A percentile compares a stretch with the other conserved stretches of the same genome.
These are phyloP conservation scores for Ectropis grisescens DNA, from an alignment of 1,140 invertebrate species.

Conservation along the genomic window DNA sequence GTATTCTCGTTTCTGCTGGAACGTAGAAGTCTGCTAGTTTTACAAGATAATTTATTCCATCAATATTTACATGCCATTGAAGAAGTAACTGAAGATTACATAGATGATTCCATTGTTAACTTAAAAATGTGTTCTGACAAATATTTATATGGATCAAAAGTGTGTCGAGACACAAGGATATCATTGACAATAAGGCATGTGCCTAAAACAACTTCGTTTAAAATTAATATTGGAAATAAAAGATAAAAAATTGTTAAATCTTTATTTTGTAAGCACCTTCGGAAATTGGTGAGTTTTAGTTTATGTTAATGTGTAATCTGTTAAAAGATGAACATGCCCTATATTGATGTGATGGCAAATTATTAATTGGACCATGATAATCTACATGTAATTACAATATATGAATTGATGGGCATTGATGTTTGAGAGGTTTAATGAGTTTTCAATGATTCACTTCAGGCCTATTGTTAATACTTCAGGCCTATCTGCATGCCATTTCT, in stretches of 20 bases:
- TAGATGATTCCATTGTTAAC: constrained; percentile 80
- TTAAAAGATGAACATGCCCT: too few species aligned
- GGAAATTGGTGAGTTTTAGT: too few species aligned
- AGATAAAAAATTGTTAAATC: constrained; percentile 48
- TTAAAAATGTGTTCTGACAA: constrained; percentile 71
- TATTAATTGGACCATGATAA: too few species aligned
- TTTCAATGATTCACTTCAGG: too few species aligned
- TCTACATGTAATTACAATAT: too few species aligned
- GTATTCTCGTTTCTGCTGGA: constrained; percentile 84
- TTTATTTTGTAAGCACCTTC: too few species aligned
- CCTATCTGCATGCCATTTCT: too few species aligned
- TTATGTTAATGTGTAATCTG: too few species aligned
- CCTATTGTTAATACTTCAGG: too few species aligned
- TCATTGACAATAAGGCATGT: constrained; percentile 96
- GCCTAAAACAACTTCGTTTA: constrained; percentile 78
- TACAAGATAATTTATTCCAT: constrained; percentile 87
- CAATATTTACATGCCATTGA: constrained; percentile 92
- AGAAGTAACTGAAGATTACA: constrained; percentile 78
- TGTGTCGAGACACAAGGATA: constrained; percentile 81
- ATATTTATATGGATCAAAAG: constrained; percentile 68
- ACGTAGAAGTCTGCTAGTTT: constrained; percentile 88
- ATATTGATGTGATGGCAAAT: too few species aligned
- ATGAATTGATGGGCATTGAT: too few species aligned
- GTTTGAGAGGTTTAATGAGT: too few species aligned
- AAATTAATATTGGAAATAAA: constrained; percentile 81